Evolutionary conservation across 2,888 invertebrate species (phyloP).

Genomic region (Cheilosia urbana): DNA sequence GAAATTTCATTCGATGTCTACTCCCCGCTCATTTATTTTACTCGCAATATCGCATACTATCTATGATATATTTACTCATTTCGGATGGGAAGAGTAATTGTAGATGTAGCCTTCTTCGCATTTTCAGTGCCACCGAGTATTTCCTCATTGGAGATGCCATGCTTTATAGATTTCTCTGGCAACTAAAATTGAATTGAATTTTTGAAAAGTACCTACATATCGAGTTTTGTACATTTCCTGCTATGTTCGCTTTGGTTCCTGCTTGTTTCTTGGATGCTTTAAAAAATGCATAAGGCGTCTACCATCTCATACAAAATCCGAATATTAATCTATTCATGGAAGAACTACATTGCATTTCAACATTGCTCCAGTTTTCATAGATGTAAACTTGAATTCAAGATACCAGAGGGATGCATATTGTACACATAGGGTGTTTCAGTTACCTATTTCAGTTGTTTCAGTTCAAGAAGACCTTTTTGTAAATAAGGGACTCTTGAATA

Average conservation of each 20-base stretch:
- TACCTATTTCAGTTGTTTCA: too few relatives aligned
- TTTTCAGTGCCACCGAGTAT: not conserved
- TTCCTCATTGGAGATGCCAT: not conserved
- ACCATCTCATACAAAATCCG: not conserved
- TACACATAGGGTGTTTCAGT: too few relatives aligned
- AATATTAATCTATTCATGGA: not conserved
- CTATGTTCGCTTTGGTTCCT: not conserved
- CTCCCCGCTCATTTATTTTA: conserved; percentile 38
- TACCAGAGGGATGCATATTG: too few relatives aligned
- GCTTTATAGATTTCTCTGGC: conserved; percentile 1
- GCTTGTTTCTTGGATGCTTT: conserved; percentile 6
- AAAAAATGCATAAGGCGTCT: conserved; percentile 8
- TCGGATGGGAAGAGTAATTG: not conserved
- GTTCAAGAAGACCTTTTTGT: too few relatives aligned
- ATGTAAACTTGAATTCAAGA: too few relatives aligned
- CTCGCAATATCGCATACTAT: conserved; percentile 17
- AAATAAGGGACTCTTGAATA: too few relatives aligned
- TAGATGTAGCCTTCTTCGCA: not conserved
- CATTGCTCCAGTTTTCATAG: too few relatives aligned
- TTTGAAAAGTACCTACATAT: conserved; percentile 7
- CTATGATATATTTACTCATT: conserved; percentile 1
- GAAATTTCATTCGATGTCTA: conserved; percentile 25
- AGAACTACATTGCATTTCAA: too few relatives aligned
- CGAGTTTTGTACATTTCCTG: not conserved
- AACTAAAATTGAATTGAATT: conserved; percentile 22